These are phyloP conservation scores for Oligia strigilis DNA, from an alignment of 2,888 invertebrate species.

Conservation along the genomic window DNA sequence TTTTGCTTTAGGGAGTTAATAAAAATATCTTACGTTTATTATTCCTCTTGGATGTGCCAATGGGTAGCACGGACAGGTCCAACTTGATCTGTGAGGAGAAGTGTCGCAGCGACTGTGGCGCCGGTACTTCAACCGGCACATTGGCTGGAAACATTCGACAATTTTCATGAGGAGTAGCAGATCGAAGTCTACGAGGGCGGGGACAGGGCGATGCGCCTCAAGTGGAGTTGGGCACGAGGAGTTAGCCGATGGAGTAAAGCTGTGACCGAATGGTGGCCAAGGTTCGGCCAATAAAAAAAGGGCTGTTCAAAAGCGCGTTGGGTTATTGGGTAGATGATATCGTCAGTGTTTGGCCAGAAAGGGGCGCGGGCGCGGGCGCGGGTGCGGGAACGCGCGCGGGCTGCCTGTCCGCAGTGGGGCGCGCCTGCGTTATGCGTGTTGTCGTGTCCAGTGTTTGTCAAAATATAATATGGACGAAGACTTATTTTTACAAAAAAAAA, in stretches of 20 bases:
- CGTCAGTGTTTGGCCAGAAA: too few species aligned
- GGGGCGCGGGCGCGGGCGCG: too few species aligned
- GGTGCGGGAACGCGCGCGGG: too few species aligned
- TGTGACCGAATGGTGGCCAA: not conserved
- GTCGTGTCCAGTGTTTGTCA: too few species aligned
- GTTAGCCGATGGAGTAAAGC: not conserved
- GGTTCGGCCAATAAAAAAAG: not conserved
- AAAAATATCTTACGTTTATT: slow-evolving; percentile 70
- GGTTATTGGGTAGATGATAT: not conserved
- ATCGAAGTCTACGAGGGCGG: not conserved
- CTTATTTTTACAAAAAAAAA: too few species aligned
- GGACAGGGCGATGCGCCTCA: not conserved
- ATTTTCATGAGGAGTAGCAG: not conserved
- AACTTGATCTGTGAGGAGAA: slow-evolving; percentile 88
- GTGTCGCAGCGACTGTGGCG: slow-evolving; percentile 79
- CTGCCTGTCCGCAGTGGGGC: too few species aligned
- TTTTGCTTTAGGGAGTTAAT: not conserved
- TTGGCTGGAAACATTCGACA: slow-evolving; percentile 58
- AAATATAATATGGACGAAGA: too few species aligned
- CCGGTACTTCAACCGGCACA: slow-evolving; percentile 64
- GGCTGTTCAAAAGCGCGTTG: not conserved
- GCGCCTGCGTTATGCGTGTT: too few species aligned
- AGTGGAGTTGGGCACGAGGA: not conserved
- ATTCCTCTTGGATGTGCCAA: slow-evolving; percentile 81
- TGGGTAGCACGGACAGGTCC: slow-evolving; percentile 86